A percentile compares a stretch with the other conserved stretches of the same genome.
These are phyloP conservation scores for Xenotilapia leptura DNA, from an alignment of 2,113 vertebrate species.

Conservation along the genomic window DNA sequence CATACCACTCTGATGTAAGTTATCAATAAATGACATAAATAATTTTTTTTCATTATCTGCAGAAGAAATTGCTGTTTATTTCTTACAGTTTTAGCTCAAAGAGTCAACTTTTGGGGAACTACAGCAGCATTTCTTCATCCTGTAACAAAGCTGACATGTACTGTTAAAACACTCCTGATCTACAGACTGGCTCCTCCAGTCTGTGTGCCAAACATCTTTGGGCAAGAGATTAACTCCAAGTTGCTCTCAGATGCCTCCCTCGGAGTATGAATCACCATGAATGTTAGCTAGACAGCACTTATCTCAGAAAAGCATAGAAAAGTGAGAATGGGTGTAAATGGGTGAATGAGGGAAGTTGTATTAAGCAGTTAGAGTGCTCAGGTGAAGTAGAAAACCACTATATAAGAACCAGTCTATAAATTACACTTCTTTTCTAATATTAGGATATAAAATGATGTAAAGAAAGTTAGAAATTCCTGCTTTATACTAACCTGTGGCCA, in stretches of 20 bases:
- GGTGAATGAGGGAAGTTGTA: background rate
- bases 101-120: background rate
- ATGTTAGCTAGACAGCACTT: background rate
- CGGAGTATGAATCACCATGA: background rate
- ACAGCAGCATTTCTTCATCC: background rate
- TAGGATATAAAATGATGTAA: background rate
- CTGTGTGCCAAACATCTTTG: background rate
- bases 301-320: background rate
- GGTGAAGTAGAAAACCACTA: background rate
- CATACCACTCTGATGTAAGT: background rate
- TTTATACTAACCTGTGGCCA: background rate
- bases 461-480: background rate
- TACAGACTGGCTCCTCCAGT: background rate
- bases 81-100: background rate
- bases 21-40: background rate
- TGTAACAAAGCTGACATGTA: background rate
- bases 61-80: fast-evolving
- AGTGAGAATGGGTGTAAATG: background rate
- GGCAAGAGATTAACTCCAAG: background rate
- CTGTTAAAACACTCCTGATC: background rate
- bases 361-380: background rate
- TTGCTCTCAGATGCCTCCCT: background rate
- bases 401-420: background rate
- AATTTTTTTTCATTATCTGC: background rate
- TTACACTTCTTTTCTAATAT: background rate